Evolutionary conservation across 2,113 vertebrate genomes (phyloP), one percentile per base, ranked within the genome.

Genomic region (Tor tambroides): DNA sequence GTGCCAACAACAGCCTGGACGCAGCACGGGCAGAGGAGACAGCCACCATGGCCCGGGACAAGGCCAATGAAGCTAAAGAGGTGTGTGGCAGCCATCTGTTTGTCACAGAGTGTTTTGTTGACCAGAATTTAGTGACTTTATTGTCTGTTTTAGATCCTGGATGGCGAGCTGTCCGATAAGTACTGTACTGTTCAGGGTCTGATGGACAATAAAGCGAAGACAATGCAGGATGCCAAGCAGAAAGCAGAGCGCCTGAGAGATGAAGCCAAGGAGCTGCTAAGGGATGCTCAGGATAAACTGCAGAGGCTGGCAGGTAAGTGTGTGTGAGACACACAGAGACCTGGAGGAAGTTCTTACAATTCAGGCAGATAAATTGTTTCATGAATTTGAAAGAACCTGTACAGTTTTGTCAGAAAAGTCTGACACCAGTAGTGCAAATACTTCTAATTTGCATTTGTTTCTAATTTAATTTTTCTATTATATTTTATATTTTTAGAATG

Each of bases 31-130:
- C 97, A 0, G 96, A 97, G 69, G 97, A 98, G 79, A 97, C 96
- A 0, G 98, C 98, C 15, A 94, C 92, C 23, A 94, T 89, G 23
- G 98, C 98, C 0, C 94, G 94, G 77, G 95, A 95, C 84, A 96
- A 97, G 59, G 98, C 98, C 0, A 91, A 93, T 0, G 97, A 98
- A 90, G 98, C 98, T 90, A 97, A 98, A 89, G 96, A 98, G 97
- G 98, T 97, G 32, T 12, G 92, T 61, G 78, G 30, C 56, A 12
- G 32, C 56, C 2, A 79, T 26, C n/a, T 69, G 51, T 28, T 28
- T 32, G 56, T 30, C 9, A 17, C 5, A 35, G 23, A 54, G n/a
- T 30, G 17, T 61, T 74, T 56, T 61, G 15, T 67, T 3, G 59
- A 21, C 10, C 19, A 82, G n/a, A 28, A 1, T 71, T 82, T 6